A percentile compares a stretch with the other conserved stretches of the same genome.
phyloP scores from a whole-genome alignment of 2,797 vertebrate genomes.

The Brotula barbata region DNA sequence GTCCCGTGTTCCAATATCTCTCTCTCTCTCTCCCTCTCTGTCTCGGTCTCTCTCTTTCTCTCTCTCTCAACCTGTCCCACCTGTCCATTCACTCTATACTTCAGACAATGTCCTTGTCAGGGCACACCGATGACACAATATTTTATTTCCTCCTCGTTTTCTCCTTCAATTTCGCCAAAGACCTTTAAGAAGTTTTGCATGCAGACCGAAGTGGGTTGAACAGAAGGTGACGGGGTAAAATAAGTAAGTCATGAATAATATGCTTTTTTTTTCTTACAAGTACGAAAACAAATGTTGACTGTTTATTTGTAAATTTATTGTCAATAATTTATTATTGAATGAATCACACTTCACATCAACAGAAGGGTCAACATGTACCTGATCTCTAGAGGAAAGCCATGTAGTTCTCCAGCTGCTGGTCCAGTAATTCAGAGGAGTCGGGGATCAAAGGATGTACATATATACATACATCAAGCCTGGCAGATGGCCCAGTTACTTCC shows the following conservation, averaged over 20 bases:
- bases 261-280: background rate
- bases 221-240: background rate
- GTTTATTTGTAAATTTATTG: too few species aligned
- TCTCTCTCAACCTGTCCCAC: background rate
- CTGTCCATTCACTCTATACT: background rate
- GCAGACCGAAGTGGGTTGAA: background rate
- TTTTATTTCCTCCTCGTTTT: constrained; percentile 3
- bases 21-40: background rate
- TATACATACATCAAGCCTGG: too few species aligned
- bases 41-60: background rate
- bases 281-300: background rate
- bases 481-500: too few species aligned
- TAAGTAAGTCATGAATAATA: background rate
- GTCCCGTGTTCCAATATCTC: constrained; percentile 28
- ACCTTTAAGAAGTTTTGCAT: background rate
- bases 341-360: too few species aligned
- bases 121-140: constrained; percentile 1
- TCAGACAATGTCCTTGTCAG: constrained; percentile 26
- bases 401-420: too few species aligned
- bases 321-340: too few species aligned
- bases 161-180: background rate
- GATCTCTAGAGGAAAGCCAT: too few species aligned
- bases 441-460: too few species aligned
- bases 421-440: too few species aligned
- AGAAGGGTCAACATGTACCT: too few species aligned